phyloP scores from a whole-genome alignment of 2,113 vertebrate genomes.

The Micronycteris hirsuta region DNA sequence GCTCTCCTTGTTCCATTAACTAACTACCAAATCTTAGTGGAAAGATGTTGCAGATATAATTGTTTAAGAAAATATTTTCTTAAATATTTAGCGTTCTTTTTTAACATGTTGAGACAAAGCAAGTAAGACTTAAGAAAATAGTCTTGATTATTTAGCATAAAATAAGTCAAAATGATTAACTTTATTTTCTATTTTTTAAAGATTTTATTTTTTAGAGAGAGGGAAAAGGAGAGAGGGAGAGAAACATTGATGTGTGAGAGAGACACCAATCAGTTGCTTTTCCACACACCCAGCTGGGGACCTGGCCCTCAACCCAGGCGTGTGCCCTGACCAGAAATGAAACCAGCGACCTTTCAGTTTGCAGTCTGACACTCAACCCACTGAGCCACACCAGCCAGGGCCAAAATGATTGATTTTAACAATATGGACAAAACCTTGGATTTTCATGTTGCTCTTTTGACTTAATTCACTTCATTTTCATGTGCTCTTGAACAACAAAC shows the following conservation, averaged over 20 bases:
- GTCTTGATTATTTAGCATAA: neutral
- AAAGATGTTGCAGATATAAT: constrained; percentile 43
- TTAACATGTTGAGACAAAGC: neutral
- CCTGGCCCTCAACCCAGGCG: too few species aligned
- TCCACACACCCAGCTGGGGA: too few species aligned
- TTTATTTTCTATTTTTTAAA: neutral
- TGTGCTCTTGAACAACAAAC: neutral
- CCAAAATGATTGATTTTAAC: neutral
- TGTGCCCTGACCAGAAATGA: too few species aligned
- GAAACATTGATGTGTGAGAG: too few species aligned
- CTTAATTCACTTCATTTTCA: neutral
- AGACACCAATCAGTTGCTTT: too few species aligned
- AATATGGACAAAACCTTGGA: neutral
- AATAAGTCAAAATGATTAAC: neutral
- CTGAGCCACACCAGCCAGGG: too few species aligned
- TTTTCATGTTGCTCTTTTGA: neutral
- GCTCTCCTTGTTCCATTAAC: neutral
- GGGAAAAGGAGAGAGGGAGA: too few species aligned
- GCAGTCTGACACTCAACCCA: too few species aligned
- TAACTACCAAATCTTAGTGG: neutral
- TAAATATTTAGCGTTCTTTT: neutral
- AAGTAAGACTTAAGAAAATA: neutral
- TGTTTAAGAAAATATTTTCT: neutral
- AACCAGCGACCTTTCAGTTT: too few species aligned
- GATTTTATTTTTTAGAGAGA: too few species aligned